Percentiles rank a stretch among this genome's conserved stretches.
Conservation (phyloP, 2,888 invertebrate genomes). For the Ephialtes manifestator region DNA sequence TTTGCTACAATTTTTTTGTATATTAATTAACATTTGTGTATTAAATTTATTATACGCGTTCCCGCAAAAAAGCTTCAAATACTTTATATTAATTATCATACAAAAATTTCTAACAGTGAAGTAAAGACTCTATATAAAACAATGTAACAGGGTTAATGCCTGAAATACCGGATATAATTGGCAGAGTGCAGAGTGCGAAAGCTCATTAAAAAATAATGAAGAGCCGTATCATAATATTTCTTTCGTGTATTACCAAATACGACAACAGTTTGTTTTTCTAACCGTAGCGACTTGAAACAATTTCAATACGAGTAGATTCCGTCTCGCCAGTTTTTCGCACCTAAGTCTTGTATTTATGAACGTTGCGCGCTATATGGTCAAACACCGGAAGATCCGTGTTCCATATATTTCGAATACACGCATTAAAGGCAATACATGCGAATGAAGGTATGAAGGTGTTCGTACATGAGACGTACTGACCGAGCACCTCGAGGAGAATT, state of each 20-base stretch:
- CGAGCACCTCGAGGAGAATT: conserved; percentile 38
- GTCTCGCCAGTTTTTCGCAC: conserved; percentile 54
- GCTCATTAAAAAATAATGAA: conserved; percentile 9
- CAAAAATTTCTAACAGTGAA: no score
- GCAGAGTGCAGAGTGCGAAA: conserved; percentile 16
- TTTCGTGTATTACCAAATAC: conserved; percentile 20
- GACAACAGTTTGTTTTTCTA: conserved; percentile 18
- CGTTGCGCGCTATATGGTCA: conserved; percentile 38
- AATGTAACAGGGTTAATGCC: neutral
- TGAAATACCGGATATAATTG: conserved; percentile 26
- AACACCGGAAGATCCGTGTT: conserved; percentile 52
- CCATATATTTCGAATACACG: conserved; percentile 37
- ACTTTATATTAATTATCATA: no score
- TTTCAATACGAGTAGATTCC: conserved; percentile 50
- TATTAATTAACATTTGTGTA: no score
- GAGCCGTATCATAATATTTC: conserved; percentile 1
- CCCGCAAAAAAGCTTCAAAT: no score
- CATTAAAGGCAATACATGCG: neutral
- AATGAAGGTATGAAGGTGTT: neutral
- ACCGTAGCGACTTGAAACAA: conserved; percentile 44
- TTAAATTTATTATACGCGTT: no score
- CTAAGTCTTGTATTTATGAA: conserved; percentile 16
- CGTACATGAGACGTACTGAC: neutral
- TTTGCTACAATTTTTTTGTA: no score
- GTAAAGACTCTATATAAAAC: no score